phyloP scores from a whole-genome alignment of 2,888 invertebrate species.

The Lasioglossum morio region DNA sequence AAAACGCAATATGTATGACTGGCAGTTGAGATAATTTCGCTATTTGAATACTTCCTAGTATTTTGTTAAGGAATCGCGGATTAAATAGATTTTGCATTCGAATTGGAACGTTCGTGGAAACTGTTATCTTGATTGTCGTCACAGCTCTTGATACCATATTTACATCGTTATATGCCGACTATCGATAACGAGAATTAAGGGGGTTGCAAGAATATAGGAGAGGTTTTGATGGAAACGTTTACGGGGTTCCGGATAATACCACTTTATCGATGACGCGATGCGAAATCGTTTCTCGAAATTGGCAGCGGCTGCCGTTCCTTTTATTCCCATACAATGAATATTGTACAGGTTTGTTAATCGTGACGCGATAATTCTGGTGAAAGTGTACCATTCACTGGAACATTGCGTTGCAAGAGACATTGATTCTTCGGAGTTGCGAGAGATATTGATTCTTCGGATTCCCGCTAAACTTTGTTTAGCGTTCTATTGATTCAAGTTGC shows the following conservation, averaged over 20 bases:
- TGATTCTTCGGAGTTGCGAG: conserved; percentile 14
- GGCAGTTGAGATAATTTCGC: background rate
- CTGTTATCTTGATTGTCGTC: conserved; percentile 32
- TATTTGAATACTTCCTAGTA: background rate
- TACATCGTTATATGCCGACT: conserved; percentile 21
- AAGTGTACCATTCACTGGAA: conserved; percentile 48
- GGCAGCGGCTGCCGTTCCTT: conserved; percentile 25
- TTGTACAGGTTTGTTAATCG: conserved; percentile 36
- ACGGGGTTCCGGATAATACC: conserved; percentile 47
- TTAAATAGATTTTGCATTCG: conserved; percentile 12
- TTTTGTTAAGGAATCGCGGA: background rate
- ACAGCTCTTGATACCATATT: conserved; percentile 15
- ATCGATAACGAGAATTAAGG: conserved; percentile 23
- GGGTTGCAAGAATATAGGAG: background rate
- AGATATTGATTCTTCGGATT: conserved; percentile 24
- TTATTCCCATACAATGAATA: conserved; percentile 48
- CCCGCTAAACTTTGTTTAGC: background rate
- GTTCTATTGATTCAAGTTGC: background rate
- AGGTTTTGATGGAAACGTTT: conserved; percentile 44
- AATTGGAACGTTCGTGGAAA: conserved; percentile 24
- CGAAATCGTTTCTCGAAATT: conserved; percentile 60
- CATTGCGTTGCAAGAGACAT: conserved; percentile 36
- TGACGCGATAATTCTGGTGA: conserved; percentile 45
- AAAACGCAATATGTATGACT: background rate
- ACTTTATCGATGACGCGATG: conserved; percentile 51